phyloP scores from a whole-genome alignment of 1,140 invertebrate species.

The Frieseomelitta varia region DNA sequence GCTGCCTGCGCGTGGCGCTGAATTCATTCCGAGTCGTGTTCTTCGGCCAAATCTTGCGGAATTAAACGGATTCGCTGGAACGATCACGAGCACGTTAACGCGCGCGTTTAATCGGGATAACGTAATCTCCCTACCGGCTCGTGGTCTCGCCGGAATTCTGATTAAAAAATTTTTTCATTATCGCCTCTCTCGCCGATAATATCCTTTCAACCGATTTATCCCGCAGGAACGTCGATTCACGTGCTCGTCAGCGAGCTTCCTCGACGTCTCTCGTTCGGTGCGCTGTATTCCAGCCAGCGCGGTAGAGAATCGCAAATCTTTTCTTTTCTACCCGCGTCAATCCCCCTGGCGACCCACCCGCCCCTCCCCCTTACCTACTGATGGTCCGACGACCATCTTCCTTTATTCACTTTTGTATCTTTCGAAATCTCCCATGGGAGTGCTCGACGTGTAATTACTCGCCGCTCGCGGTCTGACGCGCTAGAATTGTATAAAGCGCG shows the following conservation, averaged over 20 bases:
- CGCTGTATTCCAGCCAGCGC: too few relatives aligned
- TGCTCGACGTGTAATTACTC: slow-evolving; percentile 53
- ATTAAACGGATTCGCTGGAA: slow-evolving; percentile 4
- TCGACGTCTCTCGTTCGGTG: too few relatives aligned
- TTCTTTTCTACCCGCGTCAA: slow-evolving; percentile 2
- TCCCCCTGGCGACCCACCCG: background rate
- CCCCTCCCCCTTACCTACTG: background rate
- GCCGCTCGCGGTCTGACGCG: slow-evolving; percentile 21
- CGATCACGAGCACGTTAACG: background rate
- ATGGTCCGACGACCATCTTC: slow-evolving; percentile 34
- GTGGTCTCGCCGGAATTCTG: background rate
- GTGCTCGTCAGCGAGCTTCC: background rate
- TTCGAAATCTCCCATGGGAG: slow-evolving; percentile 31
- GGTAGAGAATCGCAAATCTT: background rate
- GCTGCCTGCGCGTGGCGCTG: background rate
- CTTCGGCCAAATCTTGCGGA: background rate
- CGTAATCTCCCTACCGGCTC: background rate
- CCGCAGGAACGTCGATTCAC: background rate
- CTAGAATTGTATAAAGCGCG: slow-evolving; percentile 38
- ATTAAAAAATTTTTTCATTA: background rate
- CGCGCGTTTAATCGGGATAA: background rate
- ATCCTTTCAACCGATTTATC: background rate
- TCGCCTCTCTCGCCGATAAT: background rate
- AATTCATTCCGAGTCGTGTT: slow-evolving; percentile 13
- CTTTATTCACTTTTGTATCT: slow-evolving; percentile 37